Base-by-base conservation (phyloP, 2,797 vertebrate species). In the Buphagus erythrorhynchus region DNA sequence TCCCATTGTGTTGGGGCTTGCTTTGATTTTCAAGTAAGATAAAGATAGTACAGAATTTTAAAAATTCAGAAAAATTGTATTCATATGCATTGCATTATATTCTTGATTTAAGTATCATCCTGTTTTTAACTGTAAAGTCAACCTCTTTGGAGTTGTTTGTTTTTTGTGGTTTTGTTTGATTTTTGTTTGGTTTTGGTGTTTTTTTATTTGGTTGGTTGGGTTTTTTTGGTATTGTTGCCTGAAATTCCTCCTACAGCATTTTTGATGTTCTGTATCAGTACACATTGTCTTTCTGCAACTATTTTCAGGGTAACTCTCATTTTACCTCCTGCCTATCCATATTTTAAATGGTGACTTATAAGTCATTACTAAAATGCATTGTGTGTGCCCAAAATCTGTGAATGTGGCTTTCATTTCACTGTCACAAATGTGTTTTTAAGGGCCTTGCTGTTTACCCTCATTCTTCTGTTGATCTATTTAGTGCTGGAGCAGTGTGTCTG, bases 11-110 rank as follows among this genome's bases (percentile, higher is more conserved):
- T 71, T 40, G 24, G 57, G 54, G 33, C 10, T 42, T 59, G 13
- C 9, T 51, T 45, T 52, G 31, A 16, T 7, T 69, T 54, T 29
- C 18, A 66, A 52, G 25, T 36, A 21, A 49, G 26, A 20, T 15
- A 20, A 90, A 46, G 5, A 29, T 13, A 57, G 25, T 14, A n/a
- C 2, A 58, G 58, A 42, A 59, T 29, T 26, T 2, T 0, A 2
- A 45, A 28, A 62, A 65, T 1, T 19, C 4, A 25, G 7, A 35
- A n/a, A 46, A 78, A 48, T 9, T n/a, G 3, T 43, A 21, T 78
- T 48, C 4, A 3, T 72, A 40, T 0, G 0, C 31, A n/a, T 54
- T 52, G 19, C 13, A 14, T 51, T 71, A 5, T 42, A 24, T 16
- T 67, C 8, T 63, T 35, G 9, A 36, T 57, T 36, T 54, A 61